Conservation (phyloP, 2,797 vertebrate species). For the Scleropages formosus region DNA sequence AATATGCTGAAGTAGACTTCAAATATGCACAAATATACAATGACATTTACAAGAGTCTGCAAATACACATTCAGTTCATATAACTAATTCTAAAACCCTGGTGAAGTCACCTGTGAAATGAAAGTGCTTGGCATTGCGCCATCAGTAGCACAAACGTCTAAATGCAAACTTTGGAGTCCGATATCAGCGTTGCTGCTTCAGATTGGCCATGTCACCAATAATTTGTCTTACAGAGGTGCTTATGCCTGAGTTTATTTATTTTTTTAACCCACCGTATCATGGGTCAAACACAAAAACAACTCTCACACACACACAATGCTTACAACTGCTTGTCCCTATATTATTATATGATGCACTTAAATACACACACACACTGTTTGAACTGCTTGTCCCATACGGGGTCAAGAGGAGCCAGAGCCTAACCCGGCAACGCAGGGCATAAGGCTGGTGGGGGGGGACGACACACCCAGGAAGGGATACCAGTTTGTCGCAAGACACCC, state of each 20-base stretch:
- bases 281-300: not conserved
- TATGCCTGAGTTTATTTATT: not conserved
- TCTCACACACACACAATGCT: no score
- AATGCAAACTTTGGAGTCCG: not conserved
- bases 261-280: not conserved
- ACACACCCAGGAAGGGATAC: no score
- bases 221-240: conserved; percentile 10
- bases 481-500: no score
- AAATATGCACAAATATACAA: no score
- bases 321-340: no score
- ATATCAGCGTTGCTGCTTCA: not conserved
- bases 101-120: not conserved
- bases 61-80: no score
- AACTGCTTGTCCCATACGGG: no score
- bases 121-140: not conserved
- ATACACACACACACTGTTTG: not conserved
- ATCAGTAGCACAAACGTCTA: not conserved
- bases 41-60: not conserved
- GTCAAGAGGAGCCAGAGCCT: no score
- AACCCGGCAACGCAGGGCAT: no score
- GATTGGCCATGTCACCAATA: not conserved
- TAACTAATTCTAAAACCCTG: not conserved
- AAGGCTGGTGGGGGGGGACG: no score
- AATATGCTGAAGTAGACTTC: no score
- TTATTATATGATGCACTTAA: no score